Base-by-base conservation (phyloP, 2,113 vertebrate genomes). In the Larimichthys crocea region DNA sequence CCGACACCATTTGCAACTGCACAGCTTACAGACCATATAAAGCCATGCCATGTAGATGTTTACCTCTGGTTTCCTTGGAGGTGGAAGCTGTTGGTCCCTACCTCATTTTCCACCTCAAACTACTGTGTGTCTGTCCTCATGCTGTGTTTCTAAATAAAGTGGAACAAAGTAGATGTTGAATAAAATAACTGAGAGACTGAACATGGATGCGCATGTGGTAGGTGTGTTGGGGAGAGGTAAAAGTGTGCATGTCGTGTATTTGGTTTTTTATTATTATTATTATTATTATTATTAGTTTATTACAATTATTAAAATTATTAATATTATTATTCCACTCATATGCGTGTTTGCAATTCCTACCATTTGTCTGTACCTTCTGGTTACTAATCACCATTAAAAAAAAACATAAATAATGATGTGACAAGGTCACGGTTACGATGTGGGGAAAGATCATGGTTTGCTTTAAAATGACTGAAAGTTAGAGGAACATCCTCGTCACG, bases 31-130 rank as follows among this genome's bases (percentile, higher is more conserved):
- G 31, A 80, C 86, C 86, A 72, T 81, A 83, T 82, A 65, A 84
- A 80, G 84, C 9, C 79, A 64, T 24, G n/a, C 40, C 16, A 2
- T 20, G 56, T 66, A 48, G 40, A 82, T 78, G 77, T 84, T 89
- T 84, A 67, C 56, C 44, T 40, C 76, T 67, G 80, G 80, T 84
- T 83, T 88, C 85, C 80, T 61, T 79, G 78, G 83, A 76, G 50
- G 42, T 69, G 8, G 52, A 44, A 40, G 29, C 26, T 65, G n/a
- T 71, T 67, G 42, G 60, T 75, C 29, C 22, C 26, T 49, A 57
- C 69, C 52, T 83, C 65, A 69, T 61, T 59, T 61, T 42, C 62
- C 66, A 26, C 4, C 19, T 52, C 24, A 40, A 24, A 16, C 10
- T 2, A 40, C 35, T 0, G 35, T 40, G 6, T 15, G 20, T 35